A percentile compares a stretch with the other conserved stretches of the same genome.
phyloP scores from a whole-genome alignment of 2,113 vertebrate genomes.

The Amphilophus citrinellus region DNA sequence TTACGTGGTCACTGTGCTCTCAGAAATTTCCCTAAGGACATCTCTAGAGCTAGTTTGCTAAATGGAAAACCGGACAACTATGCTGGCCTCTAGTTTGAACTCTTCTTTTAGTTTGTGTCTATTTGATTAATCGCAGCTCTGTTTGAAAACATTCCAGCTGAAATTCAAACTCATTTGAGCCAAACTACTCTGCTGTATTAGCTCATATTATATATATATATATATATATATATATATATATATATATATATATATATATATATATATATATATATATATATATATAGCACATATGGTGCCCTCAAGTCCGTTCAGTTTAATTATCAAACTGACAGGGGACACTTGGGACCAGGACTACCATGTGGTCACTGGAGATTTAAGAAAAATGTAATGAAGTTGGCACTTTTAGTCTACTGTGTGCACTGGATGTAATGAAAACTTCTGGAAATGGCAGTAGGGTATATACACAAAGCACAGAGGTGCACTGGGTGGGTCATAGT shows the following conservation, averaged over 20 bases:
- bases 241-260: too few relatives aligned
- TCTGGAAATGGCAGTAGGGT: background rate
- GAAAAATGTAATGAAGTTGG: slow-evolving; percentile 19
- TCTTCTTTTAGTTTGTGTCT: background rate
- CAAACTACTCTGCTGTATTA: background rate
- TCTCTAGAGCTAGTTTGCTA: slow-evolving; percentile 12
- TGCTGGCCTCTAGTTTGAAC: background rate
- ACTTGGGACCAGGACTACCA: background rate
- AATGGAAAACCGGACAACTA: background rate
- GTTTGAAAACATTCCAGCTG: background rate
- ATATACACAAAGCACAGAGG: background rate
- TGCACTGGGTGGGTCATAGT: background rate
- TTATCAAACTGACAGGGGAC: background rate
- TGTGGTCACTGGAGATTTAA: background rate
- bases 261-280: too few relatives aligned
- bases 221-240: too few relatives aligned
- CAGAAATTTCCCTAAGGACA: background rate
- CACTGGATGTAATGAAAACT: slow-evolving; percentile 13
- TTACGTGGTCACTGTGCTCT: background rate
- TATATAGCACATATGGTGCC: background rate
- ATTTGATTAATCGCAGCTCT: background rate
- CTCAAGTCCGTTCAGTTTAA: background rate
- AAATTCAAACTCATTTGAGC: background rate
- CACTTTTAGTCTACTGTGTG: background rate
- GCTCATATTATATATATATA: background rate